Evolutionary conservation across 2,113 vertebrate species (phyloP).

Genomic region (Tragelaphus strepsiceros): DNA sequence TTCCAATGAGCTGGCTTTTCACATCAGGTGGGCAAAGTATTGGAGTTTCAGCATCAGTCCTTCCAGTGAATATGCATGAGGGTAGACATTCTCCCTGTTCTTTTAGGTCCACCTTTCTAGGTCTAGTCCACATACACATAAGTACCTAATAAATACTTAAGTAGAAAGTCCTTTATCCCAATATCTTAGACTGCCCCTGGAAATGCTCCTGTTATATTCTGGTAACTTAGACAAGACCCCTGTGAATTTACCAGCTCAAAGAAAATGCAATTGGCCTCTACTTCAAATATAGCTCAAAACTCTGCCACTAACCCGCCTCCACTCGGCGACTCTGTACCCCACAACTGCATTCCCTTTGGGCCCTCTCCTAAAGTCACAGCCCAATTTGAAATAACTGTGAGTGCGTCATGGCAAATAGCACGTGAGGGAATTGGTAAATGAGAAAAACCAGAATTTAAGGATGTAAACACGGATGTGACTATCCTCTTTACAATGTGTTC

Average conservation of each 20-base stretch:
- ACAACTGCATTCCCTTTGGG: not conserved
- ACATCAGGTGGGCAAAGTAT: not conserved
- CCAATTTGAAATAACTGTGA: not conserved
- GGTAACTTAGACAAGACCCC: not conserved
- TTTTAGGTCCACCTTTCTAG: not conserved
- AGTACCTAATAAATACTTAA: not conserved
- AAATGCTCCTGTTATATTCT: not conserved
- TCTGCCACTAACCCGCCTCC: not conserved
- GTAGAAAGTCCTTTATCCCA: not conserved
- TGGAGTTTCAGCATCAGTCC: not conserved
- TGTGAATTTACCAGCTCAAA: not conserved
- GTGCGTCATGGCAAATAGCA: not conserved
- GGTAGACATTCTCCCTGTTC: not conserved
- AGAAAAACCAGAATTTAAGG: not conserved
- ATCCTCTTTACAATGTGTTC: not conserved
- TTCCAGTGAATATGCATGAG: not conserved
- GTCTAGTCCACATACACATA: not conserved
- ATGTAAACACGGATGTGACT: fast-evolving
- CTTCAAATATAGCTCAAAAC: not conserved
- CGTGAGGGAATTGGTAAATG: not conserved
- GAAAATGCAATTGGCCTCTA: not conserved
- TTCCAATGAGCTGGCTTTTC: not conserved
- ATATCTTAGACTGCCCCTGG: not conserved
- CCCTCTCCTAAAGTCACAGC: not conserved
- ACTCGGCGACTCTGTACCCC: not conserved